Evolutionary conservation across 2,888 invertebrate genomes (phyloP).

Genomic region (Pyralis farinalis): DNA sequence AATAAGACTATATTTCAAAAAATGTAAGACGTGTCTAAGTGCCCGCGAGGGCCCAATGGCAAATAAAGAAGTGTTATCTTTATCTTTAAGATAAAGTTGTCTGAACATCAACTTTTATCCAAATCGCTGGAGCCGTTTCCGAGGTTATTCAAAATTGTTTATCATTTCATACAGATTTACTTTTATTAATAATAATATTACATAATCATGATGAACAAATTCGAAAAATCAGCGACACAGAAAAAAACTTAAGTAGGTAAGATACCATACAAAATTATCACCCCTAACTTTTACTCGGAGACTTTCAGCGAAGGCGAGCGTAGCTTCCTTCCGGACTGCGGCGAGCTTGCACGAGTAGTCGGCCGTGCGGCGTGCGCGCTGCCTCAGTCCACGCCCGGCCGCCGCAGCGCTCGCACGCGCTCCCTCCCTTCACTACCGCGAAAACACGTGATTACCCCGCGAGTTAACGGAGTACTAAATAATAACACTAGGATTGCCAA

Average conservation of each 20-base stretch:
- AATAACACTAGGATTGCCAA: conserved; percentile 35
- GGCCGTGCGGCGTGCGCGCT: conserved; percentile 30
- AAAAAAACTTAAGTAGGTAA: too few relatives aligned
- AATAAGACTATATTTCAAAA: too few relatives aligned
- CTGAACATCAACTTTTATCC: too few relatives aligned
- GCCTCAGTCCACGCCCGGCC: conserved; percentile 60
- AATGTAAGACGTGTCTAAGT: too few relatives aligned
- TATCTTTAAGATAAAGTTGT: too few relatives aligned
- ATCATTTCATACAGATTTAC: too few relatives aligned
- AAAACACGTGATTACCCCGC: conserved; percentile 31
- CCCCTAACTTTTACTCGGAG: conserved; percentile 58
- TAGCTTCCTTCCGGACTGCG: conserved; percentile 70
- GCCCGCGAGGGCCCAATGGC: too few relatives aligned
- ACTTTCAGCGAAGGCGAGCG: conserved; percentile 54
- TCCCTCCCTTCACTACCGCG: conserved; percentile 17
- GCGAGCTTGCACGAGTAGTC: conserved; percentile 29
- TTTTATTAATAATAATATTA: too few relatives aligned
- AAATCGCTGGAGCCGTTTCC: too few relatives aligned
- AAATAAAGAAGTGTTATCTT: too few relatives aligned
- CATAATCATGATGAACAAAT: too few relatives aligned
- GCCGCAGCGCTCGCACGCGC: conserved; percentile 58
- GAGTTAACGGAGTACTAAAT: conserved; percentile 25
- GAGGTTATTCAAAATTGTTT: too few relatives aligned
- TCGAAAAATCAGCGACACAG: conserved; percentile 1
- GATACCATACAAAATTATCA: conserved; percentile 14